Percentiles rank a stretch among this genome's conserved stretches.
Evolutionary conservation across 2,888 invertebrate genomes (phyloP).

Genomic region (Rhagonycha fulva): DNA sequence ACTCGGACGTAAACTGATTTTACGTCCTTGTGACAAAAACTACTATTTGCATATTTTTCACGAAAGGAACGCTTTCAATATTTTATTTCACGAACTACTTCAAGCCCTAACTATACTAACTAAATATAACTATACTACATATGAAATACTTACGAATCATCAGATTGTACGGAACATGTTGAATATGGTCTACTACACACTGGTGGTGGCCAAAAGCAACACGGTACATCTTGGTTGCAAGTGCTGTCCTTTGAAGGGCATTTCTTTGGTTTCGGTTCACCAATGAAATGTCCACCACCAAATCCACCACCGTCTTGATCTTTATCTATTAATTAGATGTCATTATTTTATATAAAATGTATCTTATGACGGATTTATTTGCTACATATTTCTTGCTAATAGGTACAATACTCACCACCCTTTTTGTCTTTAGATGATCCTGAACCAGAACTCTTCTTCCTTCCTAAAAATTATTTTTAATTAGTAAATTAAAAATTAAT

Average conservation of each 20-base stretch:
- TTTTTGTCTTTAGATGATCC: not conserved
- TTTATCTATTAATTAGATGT: not conserved
- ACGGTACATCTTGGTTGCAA: not conserved
- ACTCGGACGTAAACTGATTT: too few relatives aligned
- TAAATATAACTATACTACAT: too few relatives aligned
- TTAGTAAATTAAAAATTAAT: not conserved
- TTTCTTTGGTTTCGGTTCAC: not conserved
- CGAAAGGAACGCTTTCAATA: too few relatives aligned
- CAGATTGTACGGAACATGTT: not conserved
- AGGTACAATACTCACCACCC: not conserved
- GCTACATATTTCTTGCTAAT: not conserved
- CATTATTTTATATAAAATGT: not conserved
- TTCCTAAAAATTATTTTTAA: not conserved
- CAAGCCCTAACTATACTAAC: too few relatives aligned
- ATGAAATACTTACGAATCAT: not conserved
- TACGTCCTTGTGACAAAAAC: too few relatives aligned
- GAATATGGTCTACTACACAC: not conserved
- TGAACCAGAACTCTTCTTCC: not conserved
- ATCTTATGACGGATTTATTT: not conserved
- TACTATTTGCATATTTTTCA: too few relatives aligned
- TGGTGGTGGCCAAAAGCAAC: not conserved
- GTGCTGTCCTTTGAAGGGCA: not conserved
- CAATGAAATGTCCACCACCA: slow-evolving; percentile 1
- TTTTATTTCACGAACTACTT: too few relatives aligned
- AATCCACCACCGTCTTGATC: not conserved